phyloP scores from a whole-genome alignment of 1,140 invertebrate genomes.

The Zaprionus ornatus region DNA sequence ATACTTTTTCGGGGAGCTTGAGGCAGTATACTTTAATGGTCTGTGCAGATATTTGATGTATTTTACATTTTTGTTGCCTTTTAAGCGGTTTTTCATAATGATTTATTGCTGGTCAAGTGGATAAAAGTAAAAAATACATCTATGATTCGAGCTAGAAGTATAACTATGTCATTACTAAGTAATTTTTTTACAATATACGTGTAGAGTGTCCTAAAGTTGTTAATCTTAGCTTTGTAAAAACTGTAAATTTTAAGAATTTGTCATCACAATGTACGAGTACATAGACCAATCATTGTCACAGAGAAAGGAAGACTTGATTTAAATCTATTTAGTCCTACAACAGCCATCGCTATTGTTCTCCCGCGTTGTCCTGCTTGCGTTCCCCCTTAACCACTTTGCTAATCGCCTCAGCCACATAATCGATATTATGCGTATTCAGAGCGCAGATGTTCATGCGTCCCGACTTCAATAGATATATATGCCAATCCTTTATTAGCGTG shows the following conservation, averaged over 20 bases:
- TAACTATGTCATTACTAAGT: too few relatives aligned
- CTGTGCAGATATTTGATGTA: conserved; percentile 30
- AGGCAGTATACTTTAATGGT: conserved; percentile 38
- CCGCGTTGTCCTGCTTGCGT: not conserved
- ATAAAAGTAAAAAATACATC: too few relatives aligned
- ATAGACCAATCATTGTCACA: too few relatives aligned
- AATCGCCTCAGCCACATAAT: conserved; percentile 94
- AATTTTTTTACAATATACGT: too few relatives aligned
- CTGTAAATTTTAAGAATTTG: too few relatives aligned
- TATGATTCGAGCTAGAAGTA: too few relatives aligned
- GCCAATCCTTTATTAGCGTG: conserved; percentile 14
- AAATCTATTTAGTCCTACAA: conserved; percentile 15
- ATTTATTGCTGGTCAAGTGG: conserved; percentile 83
- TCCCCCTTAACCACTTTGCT: conserved; percentile 93
- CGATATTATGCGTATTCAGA: conserved; percentile 96
- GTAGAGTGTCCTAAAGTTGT: too few relatives aligned
- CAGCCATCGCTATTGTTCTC: not conserved
- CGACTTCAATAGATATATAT: conserved; percentile 94
- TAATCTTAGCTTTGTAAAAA: too few relatives aligned
- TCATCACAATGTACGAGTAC: too few relatives aligned
- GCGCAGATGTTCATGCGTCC: conserved; percentile 98
- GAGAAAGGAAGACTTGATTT: too few relatives aligned
- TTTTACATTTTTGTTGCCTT: conserved; percentile 26
- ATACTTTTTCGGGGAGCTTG: conserved; percentile 44
- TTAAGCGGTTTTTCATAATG: conserved; percentile 73